Evolutionary conservation across 2,888 invertebrate genomes (phyloP).

Genomic region (Parochlus steinenii): DNA sequence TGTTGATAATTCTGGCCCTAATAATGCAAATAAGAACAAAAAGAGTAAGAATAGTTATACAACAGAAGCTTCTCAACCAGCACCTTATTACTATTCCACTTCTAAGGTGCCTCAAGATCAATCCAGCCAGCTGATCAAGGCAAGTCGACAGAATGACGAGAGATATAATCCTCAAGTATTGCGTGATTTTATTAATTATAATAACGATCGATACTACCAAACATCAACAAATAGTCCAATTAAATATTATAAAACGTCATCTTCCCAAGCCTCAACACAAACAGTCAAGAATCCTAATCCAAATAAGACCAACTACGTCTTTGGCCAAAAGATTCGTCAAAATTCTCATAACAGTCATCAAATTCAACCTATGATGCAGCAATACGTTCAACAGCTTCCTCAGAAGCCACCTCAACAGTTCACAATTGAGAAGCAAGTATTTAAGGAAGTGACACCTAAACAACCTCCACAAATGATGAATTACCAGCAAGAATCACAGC

Average conservation of each 20-base stretch:
- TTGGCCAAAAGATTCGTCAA: conserved; percentile 8
- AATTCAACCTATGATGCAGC: conserved; percentile 6
- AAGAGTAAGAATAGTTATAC: too few species aligned
- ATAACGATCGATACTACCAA: conserved; percentile 12
- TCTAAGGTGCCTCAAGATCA: conserved; percentile 13
- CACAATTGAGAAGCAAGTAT: conserved; percentile 21
- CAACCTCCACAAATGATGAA: conserved; percentile 4
- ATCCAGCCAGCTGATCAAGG: conserved; percentile 19
- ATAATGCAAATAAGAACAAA: too few species aligned
- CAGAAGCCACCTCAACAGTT: conserved; percentile 5
- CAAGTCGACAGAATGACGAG: too few species aligned
- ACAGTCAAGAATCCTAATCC: background rate
- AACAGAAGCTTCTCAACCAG: too few species aligned
- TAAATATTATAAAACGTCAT: conserved; percentile 38
- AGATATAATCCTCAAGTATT: too few species aligned
- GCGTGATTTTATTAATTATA: too few species aligned
- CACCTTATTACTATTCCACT: conserved; percentile 14
- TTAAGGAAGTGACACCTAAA: conserved; percentile 17
- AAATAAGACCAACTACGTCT: conserved; percentile 2
- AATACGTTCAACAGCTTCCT: too few species aligned
- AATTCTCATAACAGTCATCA: conserved; percentile 5
- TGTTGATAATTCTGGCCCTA: too few species aligned
- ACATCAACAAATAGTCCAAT: conserved; percentile 30
- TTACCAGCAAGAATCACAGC: conserved; percentile 5
- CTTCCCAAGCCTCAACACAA: conserved; percentile 53